A percentile compares a stretch with the other conserved stretches of the same genome.
Conservation (phyloP, 2,113 vertebrate genomes). For the Noturus placidus region DNA sequence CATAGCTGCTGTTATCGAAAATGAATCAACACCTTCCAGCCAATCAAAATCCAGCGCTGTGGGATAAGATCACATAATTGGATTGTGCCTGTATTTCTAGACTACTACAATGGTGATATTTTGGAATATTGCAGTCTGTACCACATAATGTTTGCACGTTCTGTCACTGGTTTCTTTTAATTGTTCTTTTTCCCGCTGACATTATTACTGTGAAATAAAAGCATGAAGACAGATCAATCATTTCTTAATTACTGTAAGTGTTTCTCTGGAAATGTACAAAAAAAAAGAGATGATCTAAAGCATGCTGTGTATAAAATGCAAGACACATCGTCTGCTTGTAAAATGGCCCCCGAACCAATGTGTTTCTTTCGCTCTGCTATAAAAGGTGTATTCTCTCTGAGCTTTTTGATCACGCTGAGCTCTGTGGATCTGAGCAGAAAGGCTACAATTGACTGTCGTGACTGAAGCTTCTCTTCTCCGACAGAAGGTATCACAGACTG, state of each 20-base stretch:
- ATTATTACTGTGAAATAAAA: background rate
- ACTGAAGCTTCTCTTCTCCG: slow-evolving; percentile 43
- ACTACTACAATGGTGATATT: background rate
- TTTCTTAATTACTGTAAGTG: background rate
- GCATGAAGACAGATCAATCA: background rate
- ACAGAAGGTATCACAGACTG: slow-evolving; percentile 49
- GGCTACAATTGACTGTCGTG: slow-evolving; percentile 51
- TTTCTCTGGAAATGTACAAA: background rate
- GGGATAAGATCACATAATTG: background rate
- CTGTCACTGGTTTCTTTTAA: background rate
- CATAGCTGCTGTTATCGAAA: background rate
- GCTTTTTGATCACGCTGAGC: slow-evolving; percentile 32
- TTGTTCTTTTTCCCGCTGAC: background rate
- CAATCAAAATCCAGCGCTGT: no score
- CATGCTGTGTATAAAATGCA: background rate
- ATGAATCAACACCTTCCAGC: background rate
- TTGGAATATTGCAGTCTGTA: background rate
- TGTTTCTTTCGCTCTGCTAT: slow-evolving; percentile 4
- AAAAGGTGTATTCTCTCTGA: slow-evolving; percentile 9
- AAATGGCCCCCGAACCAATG: slow-evolving; percentile 14
- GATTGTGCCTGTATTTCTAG: background rate
- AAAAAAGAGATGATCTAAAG: background rate
- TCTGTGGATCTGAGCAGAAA: slow-evolving; percentile 38
- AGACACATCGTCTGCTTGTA: background rate
- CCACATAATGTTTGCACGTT: no score